phyloP scores from a whole-genome alignment of 2,888 invertebrate genomes.

The Phengaris alcon region DNA sequence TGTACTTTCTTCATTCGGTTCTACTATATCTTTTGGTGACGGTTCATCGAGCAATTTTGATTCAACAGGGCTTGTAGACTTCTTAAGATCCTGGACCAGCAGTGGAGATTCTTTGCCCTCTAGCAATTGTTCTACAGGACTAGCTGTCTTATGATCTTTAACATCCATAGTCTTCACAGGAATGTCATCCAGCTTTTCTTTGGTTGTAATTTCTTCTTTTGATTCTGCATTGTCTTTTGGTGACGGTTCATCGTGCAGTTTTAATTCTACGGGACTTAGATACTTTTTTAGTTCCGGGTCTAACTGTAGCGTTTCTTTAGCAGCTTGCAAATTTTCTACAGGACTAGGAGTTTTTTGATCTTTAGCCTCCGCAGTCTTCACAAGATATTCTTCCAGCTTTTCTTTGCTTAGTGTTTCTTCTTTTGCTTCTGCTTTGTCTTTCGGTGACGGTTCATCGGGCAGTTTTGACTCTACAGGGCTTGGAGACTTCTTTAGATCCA shows the following conservation, averaged over 20 bases:
- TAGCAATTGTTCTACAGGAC: conserved; percentile 4
- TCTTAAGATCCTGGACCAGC: not conserved
- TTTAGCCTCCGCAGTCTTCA: not conserved
- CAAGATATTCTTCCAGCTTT: not conserved
- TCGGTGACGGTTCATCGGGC: not conserved
- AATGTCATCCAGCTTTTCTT: not conserved
- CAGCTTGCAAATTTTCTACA: not conserved
- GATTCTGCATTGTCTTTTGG: too few species aligned
- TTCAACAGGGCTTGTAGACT: not conserved
- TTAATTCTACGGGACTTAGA: too few species aligned
- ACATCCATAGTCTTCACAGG: not conserved
- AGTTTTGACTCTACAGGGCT: conserved; percentile 26
- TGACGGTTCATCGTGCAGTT: too few species aligned
- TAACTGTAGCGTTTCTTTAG: not conserved
- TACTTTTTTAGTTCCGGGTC: not conserved
- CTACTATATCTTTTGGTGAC: not conserved
- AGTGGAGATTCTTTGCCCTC: conserved; percentile 8
- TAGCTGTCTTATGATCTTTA: conserved; percentile 29
- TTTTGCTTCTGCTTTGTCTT: not conserved
- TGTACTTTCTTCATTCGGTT: not conserved
- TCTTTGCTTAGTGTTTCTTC: not conserved
- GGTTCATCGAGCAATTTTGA: not conserved
- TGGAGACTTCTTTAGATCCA: conserved; percentile 27
- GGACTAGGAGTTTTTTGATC: conserved; percentile 32
- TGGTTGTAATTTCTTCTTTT: too few species aligned